Conservation (phyloP, 2,113 vertebrate genomes). For the Ploceus nigricollis region DNA sequence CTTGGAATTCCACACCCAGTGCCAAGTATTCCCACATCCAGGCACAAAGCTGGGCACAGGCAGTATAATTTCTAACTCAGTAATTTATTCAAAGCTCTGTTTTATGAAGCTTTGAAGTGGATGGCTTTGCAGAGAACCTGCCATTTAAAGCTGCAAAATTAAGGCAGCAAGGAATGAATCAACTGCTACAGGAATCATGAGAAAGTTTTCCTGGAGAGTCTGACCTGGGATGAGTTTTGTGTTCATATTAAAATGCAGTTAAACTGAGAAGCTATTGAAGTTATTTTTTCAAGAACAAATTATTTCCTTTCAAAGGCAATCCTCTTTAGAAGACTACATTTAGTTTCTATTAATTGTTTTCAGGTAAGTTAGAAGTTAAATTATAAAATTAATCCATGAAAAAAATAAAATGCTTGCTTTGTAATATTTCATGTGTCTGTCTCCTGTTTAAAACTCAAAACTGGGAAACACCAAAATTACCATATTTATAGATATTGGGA, state of each 20-base stretch:
- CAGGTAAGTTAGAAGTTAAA: neutral
- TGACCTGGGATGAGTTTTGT: neutral
- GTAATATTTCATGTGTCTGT: neutral
- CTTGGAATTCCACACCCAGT: neutral
- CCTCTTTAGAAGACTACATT: neutral
- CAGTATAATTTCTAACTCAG: neutral
- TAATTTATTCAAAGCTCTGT: slow-evolving; percentile 20
- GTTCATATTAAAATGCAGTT: neutral
- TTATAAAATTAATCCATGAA: neutral
- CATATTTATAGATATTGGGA: neutral
- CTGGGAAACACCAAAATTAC: neutral
- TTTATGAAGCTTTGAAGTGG: slow-evolving; percentile 23
- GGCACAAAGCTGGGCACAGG: neutral
- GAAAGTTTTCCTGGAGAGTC: slow-evolving; percentile 1
- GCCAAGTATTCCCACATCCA: slow-evolving; percentile 21
- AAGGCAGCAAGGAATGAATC: neutral
- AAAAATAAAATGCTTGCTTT: neutral
- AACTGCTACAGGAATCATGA: neutral
- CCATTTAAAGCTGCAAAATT: neutral
- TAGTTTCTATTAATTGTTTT: neutral
- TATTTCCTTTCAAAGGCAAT: neutral
- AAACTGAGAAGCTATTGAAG: neutral
- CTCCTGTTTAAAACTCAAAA: neutral
- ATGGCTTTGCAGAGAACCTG: neutral
- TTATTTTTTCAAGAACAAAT: neutral